These are phyloP conservation scores for Mylabris sibirica DNA, from an alignment of 2,888 invertebrate genomes.

Conservation along the genomic window DNA sequence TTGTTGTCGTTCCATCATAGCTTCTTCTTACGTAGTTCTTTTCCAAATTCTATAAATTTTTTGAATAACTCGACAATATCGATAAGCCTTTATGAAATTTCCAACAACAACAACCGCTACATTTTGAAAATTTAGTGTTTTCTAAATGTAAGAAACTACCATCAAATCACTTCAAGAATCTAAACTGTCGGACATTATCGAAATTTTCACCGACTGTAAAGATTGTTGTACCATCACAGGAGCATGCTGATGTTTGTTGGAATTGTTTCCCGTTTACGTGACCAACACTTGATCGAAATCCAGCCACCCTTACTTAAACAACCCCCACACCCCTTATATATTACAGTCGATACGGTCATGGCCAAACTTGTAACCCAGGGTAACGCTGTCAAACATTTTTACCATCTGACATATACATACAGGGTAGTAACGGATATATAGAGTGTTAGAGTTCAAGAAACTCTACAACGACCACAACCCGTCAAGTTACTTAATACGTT, in stretches of 20 bases:
- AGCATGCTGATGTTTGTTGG: slow-evolving; percentile 5
- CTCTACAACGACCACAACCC: not conserved
- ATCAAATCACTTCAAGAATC: not conserved
- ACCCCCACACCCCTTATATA: not conserved
- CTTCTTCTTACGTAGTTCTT: not conserved
- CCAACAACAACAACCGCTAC: not conserved
- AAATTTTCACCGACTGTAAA: not conserved
- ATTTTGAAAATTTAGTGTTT: not conserved
- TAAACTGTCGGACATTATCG: not conserved
- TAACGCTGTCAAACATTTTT: slow-evolving; percentile 9
- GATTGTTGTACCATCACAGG: not conserved
- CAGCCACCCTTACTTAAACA: not conserved
- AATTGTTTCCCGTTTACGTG: not conserved
- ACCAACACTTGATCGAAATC: not conserved
- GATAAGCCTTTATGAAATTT: not conserved
- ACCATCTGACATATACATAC: not conserved
- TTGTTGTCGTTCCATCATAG: slow-evolving; percentile 11
- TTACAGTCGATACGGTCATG: not conserved
- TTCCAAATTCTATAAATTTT: not conserved
- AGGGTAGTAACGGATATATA: not conserved
- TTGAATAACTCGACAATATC: not conserved
- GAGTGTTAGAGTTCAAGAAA: not conserved
- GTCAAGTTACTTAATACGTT: slow-evolving; percentile 8
- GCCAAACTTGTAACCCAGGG: slow-evolving; percentile 3
- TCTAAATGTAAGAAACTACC: not conserved